These are phyloP conservation scores for Orthonyx spaldingii DNA, from an alignment of 2,113 vertebrate species.

Conservation along the genomic window DNA sequence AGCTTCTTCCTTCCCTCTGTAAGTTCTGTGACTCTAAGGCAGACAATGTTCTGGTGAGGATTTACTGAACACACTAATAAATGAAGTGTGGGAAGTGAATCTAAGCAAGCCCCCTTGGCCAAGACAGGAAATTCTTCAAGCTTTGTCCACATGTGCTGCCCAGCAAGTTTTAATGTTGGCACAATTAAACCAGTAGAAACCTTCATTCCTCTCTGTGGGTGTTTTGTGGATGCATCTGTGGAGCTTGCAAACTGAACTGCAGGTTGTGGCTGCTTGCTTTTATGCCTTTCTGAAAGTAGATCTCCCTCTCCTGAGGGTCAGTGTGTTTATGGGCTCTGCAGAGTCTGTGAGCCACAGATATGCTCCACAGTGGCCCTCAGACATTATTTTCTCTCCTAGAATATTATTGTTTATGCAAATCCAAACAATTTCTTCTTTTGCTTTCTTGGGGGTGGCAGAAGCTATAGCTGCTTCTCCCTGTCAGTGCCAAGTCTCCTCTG, in stretches of 20 bases:
- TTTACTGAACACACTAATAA: background rate
- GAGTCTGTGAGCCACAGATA: background rate
- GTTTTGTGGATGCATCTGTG: background rate
- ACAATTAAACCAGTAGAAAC: background rate
- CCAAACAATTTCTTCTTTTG: too few relatives aligned
- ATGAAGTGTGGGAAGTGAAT: background rate
- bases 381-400: background rate
- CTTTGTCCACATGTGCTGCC: background rate
- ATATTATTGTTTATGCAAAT: background rate
- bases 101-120: rapidly evolving
- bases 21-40: background rate
- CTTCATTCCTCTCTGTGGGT: background rate
- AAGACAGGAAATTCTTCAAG: background rate
- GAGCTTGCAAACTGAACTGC: background rate
- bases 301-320: background rate
- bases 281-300: background rate
- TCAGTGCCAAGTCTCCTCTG: background rate
- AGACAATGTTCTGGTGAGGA: background rate
- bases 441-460: background rate
- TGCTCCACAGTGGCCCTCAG: background rate
- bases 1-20: background rate
- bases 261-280: background rate
- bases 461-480: background rate
- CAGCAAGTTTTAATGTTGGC: background rate
- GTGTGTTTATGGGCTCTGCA: background rate